These are phyloP conservation scores for Epinotia bilunana DNA, from an alignment of 2,888 invertebrate species.

Conservation along the genomic window DNA sequence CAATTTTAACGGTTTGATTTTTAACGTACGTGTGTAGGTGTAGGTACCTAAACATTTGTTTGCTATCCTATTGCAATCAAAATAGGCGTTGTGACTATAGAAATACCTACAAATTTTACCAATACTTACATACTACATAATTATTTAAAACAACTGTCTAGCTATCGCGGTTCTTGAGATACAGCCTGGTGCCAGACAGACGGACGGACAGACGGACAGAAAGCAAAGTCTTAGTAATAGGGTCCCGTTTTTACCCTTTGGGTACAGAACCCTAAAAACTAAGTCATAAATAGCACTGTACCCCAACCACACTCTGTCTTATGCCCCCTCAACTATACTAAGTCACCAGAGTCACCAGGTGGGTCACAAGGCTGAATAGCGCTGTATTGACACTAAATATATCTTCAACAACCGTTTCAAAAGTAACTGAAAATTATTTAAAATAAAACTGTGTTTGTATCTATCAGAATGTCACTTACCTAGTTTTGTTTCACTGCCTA, in stretches of 20 bases:
- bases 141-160: no score
- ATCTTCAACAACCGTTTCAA: background rate
- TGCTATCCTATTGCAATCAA: no score
- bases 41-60: no score
- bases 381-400: background rate
- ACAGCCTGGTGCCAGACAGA: no score
- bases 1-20: background rate
- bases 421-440: background rate
- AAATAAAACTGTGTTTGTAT: background rate
- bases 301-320: background rate
- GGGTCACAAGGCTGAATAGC: background rate
- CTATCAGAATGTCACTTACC: background rate
- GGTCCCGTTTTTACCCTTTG: no score
- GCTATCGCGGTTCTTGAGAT: no score
- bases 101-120: background rate
- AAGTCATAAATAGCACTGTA: no score
- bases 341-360: no score
- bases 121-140: no score
- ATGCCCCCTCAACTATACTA: background rate
- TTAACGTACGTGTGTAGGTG: background rate
- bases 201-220: no score
- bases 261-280: no score
- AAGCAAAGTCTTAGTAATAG: no score
- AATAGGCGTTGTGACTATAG: background rate
- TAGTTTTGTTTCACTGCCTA: background rate